Evolutionary conservation across 2,797 vertebrate genomes (phyloP).

Genomic region (Menidia menidia): DNA sequence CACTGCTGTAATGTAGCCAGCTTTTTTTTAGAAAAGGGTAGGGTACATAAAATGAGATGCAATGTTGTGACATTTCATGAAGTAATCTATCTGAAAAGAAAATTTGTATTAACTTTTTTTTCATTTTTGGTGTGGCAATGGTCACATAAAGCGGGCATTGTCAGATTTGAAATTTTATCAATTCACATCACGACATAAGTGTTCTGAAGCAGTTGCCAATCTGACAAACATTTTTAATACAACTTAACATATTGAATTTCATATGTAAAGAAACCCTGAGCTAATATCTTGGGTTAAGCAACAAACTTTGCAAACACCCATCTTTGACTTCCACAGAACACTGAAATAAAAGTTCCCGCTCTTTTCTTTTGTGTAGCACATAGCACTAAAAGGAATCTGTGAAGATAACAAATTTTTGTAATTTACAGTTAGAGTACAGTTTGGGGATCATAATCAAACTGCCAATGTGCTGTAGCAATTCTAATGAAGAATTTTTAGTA

Average conservation of each 20-base stretch:
- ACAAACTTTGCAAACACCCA: not conserved
- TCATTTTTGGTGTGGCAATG: not conserved
- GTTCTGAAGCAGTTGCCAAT: not conserved
- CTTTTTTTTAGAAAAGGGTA: not conserved
- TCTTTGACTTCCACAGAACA: not conserved
- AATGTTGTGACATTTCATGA: too few species aligned
- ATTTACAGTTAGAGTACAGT: not conserved
- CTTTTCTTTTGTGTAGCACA: not conserved
- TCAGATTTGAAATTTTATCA: not conserved
- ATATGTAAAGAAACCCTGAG: not conserved
- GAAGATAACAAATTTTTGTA: constrained; percentile 5
- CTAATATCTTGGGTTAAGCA: not conserved
- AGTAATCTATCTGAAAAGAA: too few species aligned
- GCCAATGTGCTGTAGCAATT: too few species aligned
- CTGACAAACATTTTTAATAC: too few species aligned
- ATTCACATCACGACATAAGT: not conserved
- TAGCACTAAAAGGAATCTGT: not conserved
- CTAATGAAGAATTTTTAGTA: too few species aligned
- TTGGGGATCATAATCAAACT: constrained; percentile 20
- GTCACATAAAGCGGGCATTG: not conserved
- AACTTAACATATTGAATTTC: not conserved
- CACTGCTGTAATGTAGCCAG: not conserved
- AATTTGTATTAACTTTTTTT: not conserved
- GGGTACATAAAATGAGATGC: too few species aligned
- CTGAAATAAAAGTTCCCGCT: constrained; percentile 17